These are phyloP conservation scores for Sarcophaga bullata DNA, from an alignment of 1,140 invertebrate genomes.

Conservation along the genomic window DNA sequence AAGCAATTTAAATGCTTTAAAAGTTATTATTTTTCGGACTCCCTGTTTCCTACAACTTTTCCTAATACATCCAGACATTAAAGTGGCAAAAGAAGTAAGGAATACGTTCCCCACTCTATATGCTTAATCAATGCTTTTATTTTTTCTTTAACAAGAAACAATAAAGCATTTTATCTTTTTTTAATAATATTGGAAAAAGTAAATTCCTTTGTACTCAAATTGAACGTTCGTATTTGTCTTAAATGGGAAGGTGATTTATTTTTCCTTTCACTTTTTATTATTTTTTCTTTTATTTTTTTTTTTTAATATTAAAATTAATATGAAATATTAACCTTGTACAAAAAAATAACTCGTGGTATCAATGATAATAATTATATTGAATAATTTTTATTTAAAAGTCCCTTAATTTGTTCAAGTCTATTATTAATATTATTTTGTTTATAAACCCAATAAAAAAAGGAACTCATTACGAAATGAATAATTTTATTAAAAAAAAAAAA, in stretches of 20 bases:
- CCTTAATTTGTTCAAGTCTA: neutral
- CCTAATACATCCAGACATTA: neutral
- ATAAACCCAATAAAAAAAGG: neutral
- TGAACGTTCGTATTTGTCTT: constrained; percentile 34
- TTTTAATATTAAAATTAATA: constrained; percentile 23
- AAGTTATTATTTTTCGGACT: neutral
- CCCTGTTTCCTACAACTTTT: neutral
- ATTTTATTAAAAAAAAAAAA: neutral
- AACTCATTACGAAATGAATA: no score
- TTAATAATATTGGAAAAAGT: neutral
- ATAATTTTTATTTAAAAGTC: neutral
- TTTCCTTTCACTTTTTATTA: neutral
- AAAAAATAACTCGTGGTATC: constrained; percentile 23
- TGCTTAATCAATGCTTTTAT: constrained; percentile 38
- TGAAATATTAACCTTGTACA: constrained; percentile 33
- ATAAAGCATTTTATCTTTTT: constrained; percentile 31
- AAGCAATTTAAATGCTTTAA: constrained; percentile 58
- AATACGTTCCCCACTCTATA: constrained; percentile 2
- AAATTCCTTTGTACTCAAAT: constrained; percentile 9
- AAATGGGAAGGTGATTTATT: constrained; percentile 36
- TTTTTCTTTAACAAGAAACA: constrained; percentile 32
- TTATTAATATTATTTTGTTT: neutral
- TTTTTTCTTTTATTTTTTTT: constrained; percentile 18
- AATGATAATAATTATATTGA: neutral
- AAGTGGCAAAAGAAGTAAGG: neutral